Percentiles rank a stretch among this genome's conserved stretches.
phyloP scores from a whole-genome alignment of 1,140 invertebrate genomes.

The Philopotamus ludificatus region DNA sequence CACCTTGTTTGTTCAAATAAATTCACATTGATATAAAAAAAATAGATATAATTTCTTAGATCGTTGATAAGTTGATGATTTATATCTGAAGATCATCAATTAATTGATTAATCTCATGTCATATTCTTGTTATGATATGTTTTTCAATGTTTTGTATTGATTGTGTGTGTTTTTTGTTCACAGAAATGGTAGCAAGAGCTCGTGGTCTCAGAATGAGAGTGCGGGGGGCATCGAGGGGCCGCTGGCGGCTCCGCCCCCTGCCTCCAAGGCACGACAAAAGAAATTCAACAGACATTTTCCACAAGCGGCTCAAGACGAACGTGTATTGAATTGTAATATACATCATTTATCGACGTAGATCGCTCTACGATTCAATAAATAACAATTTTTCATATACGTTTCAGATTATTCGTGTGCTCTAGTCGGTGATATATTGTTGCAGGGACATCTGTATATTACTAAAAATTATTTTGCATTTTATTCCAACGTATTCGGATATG shows the following conservation, averaged over 20 bases:
- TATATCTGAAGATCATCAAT: too few species aligned
- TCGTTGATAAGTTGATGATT: too few species aligned
- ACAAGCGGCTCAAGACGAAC: constrained; percentile 71
- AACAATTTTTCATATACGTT: constrained; percentile 34
- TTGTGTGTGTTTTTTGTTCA: constrained; percentile 16
- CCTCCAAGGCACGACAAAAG: constrained; percentile 68
- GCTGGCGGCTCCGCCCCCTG: constrained; percentile 45
- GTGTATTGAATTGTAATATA: constrained; percentile 71
- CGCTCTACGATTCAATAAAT: too few species aligned
- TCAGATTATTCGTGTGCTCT: constrained; percentile 90
- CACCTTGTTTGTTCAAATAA: too few species aligned
- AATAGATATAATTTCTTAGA: too few species aligned
- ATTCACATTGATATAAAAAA: too few species aligned
- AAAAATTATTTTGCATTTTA: constrained; percentile 94
- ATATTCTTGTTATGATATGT: too few species aligned
- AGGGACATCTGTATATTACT: constrained; percentile 90
- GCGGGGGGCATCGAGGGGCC: constrained; percentile 22
- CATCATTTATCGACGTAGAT: background rate
- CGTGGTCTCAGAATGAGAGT: constrained; percentile 47
- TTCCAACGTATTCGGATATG: constrained; percentile 91
- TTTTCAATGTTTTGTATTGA: too few species aligned
- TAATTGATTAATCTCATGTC: too few species aligned
- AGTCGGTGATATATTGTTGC: constrained; percentile 86
- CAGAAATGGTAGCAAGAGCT: constrained; percentile 51
- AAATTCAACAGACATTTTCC: constrained; percentile 74